Evolutionary conservation across 30 jellyfish, hydroid and myxozoan genomes (phyloP).

Genomic region (Hydractinia echinata): DNA sequence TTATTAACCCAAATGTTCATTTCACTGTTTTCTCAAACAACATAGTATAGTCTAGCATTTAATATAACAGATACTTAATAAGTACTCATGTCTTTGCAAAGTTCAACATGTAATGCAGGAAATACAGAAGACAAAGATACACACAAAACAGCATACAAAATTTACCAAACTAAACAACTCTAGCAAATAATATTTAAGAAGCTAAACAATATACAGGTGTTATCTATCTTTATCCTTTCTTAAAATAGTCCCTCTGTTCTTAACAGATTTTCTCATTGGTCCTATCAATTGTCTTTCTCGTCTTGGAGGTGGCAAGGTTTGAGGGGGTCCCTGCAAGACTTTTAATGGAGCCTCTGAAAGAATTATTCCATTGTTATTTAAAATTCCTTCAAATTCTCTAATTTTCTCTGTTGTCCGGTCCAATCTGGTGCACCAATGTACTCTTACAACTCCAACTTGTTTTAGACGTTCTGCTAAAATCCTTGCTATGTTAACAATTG

Average conservation of each 20-base stretch:
- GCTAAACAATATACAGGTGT: too few species aligned
- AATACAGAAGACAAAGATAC: too few species aligned
- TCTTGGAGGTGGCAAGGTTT: constrained; percentile 39
- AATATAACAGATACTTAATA: too few species aligned
- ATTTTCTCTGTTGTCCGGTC: constrained; percentile 33
- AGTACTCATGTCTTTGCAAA: too few species aligned
- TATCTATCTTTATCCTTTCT: constrained; percentile 20
- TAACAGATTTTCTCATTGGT: neutral
- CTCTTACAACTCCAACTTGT: constrained; percentile 71
- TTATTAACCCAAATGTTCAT: too few species aligned
- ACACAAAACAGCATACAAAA: too few species aligned
- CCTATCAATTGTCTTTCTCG: constrained; percentile 13
- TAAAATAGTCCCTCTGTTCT: constrained; percentile 19
- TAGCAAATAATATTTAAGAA: too few species aligned
- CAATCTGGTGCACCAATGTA: constrained; percentile 46
- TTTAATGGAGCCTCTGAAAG: constrained; percentile 27
- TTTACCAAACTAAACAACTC: too few species aligned
- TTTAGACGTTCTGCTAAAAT: constrained; percentile 63
- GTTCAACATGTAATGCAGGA: too few species aligned
- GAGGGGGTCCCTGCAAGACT: constrained; percentile 30
- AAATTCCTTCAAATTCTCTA: constrained; percentile 36
- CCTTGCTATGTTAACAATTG: constrained; percentile 72
- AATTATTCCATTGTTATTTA: constrained; percentile 25
- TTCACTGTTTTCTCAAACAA: too few species aligned
- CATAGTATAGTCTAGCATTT: too few species aligned